Evolutionary conservation across 2,888 invertebrate genomes (phyloP).

Genomic region (Callinectes sapidus): DNA sequence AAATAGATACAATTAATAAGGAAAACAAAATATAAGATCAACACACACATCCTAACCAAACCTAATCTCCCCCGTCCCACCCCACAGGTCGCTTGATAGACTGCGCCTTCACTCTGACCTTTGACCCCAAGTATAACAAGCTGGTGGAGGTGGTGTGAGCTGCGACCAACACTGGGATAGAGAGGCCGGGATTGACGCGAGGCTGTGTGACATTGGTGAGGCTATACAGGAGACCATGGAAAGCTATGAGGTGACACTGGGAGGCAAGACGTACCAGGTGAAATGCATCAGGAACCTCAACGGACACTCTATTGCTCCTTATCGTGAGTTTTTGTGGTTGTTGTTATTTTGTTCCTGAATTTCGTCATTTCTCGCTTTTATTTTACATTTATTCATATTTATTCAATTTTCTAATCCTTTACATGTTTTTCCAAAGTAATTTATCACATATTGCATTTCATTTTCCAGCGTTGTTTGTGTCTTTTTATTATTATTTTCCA

Average conservation of each 20-base stretch:
- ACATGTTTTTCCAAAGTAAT: too few relatives aligned
- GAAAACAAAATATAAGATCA: too few relatives aligned
- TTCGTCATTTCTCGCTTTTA: too few relatives aligned
- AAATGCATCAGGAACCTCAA: constrained; percentile 98
- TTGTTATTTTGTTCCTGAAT: not conserved
- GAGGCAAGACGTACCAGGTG: constrained; percentile 96
- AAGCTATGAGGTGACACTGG: constrained; percentile 97
- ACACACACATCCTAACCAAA: not conserved
- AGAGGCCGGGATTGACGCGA: constrained; percentile 89
- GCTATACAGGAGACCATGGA: constrained; percentile 99
- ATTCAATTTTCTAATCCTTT: too few relatives aligned
- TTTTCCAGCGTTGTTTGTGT: too few relatives aligned
- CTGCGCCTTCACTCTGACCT: constrained; percentile 98
- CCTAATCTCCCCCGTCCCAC: not conserved
- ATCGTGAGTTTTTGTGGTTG: constrained; percentile 83
- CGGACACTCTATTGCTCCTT: constrained; percentile 99
- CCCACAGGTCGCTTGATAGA: constrained; percentile 92
- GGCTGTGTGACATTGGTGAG: constrained; percentile 96
- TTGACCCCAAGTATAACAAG: constrained; percentile 96
- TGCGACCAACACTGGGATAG: constrained; percentile 98
- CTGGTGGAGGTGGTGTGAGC: constrained; percentile 96
- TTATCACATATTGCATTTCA: too few relatives aligned
- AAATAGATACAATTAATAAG: too few relatives aligned
- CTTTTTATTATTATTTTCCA: too few relatives aligned
- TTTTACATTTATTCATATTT: too few relatives aligned